phyloP scores from a whole-genome alignment of 2,113 vertebrate genomes.

The Ammodramus savannarum region DNA sequence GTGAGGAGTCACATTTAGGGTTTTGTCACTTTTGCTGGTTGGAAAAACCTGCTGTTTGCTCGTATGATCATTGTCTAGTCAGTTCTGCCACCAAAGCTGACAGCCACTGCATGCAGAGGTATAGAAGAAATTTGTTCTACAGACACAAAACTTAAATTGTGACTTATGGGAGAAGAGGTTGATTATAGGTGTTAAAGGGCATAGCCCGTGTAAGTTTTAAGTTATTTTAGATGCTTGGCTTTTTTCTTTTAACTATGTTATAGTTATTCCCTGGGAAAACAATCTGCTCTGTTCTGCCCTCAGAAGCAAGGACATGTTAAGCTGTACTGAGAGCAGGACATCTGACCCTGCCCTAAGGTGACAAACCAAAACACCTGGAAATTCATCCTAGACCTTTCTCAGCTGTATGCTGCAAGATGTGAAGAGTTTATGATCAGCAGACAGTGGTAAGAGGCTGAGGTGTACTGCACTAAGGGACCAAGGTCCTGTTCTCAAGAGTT shows the following conservation, averaged over 20 bases:
- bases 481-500: not conserved
- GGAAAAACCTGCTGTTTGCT: not conserved
- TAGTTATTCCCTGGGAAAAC: not conserved
- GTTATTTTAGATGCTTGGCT: not conserved
- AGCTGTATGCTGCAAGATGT: not conserved
- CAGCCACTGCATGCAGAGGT: not conserved
- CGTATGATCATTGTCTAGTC: not conserved
- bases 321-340: not conserved
- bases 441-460: not conserved
- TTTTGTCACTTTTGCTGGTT: not conserved
- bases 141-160: not conserved
- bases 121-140: not conserved
- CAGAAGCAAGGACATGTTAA: not conserved
- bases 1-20: not conserved
- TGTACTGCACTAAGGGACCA: not conserved
- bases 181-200: not conserved
- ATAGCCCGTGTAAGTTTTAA: not conserved
- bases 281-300: not conserved
- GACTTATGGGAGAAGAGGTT: not conserved
- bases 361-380: not conserved
- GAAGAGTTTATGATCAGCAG: not conserved
- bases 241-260: not conserved
- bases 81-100: not conserved
- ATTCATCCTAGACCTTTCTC: not conserved
- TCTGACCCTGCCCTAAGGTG: not conserved